Conservation (phyloP, 2,888 invertebrate genomes). For the Hirudinaria manillensis region DNA sequence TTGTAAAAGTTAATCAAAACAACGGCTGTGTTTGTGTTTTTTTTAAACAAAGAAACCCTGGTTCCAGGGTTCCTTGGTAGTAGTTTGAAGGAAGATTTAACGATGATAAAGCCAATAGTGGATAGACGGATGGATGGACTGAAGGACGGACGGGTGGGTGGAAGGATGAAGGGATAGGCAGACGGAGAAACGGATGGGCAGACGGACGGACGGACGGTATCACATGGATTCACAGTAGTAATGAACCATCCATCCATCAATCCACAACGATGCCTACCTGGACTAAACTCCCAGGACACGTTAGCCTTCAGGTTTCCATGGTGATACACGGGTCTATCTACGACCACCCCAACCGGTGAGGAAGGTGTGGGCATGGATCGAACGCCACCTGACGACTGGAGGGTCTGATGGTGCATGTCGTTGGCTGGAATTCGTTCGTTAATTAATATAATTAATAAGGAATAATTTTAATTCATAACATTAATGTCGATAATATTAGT, state of each 20-base stretch:
- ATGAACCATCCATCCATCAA: too few relatives aligned
- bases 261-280: not conserved
- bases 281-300: constrained; percentile 38
- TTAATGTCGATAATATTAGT: too few relatives aligned
- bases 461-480: too few relatives aligned
- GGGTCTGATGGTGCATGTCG: not conserved
- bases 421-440: not conserved
- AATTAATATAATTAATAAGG: too few relatives aligned
- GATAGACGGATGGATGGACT: not conserved
- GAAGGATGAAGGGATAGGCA: not conserved
- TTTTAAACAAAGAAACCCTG: too few relatives aligned
- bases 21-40: too few relatives aligned
- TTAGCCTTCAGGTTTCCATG: constrained; percentile 42
- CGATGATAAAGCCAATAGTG: not conserved
- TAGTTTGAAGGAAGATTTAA: too few relatives aligned
- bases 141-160: not conserved
- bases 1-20: too few relatives aligned
- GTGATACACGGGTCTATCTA: constrained; percentile 40
- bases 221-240: too few relatives aligned
- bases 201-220: too few relatives aligned
- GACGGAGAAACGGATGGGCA: not conserved
- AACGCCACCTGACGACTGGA: not conserved
- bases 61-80: too few relatives aligned
- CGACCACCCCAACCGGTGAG: constrained; percentile 34
- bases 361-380: constrained; percentile 35